phyloP scores from a whole-genome alignment of 2,113 vertebrate genomes.

The Aspidoscelis tigris region DNA sequence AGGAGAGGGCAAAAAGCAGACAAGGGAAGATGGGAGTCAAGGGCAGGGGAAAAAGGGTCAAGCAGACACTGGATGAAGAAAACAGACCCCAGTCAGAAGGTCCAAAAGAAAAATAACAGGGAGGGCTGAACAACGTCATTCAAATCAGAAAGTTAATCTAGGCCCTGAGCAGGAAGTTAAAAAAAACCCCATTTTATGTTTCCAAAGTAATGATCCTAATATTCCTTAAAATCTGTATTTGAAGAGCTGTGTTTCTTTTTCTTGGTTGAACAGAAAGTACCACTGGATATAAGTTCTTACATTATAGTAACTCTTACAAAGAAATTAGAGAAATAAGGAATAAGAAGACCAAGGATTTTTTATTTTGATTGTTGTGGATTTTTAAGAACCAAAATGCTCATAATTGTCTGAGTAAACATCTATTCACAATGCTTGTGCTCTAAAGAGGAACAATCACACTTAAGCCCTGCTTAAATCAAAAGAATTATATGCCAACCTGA shows the following conservation, averaged over 20 bases:
- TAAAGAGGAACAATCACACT: neutral
- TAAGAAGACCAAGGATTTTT: neutral
- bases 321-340: neutral
- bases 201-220: neutral
- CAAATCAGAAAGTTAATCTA: neutral
- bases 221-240: neutral
- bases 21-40: slow-evolving; percentile 42
- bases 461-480: neutral
- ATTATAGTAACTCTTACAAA: neutral
- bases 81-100: neutral
- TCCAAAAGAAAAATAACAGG: neutral
- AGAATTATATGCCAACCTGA: neutral
- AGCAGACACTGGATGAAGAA: slow-evolving; percentile 20
- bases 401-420: neutral
- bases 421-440: neutral
- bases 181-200: neutral
- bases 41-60: slow-evolving; percentile 32
- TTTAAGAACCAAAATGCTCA: neutral
- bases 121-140: neutral
- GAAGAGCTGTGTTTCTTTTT: neutral
- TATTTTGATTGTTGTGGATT: neutral
- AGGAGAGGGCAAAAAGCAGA: slow-evolving; percentile 39
- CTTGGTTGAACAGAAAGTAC: neutral
- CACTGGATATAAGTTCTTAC: neutral
- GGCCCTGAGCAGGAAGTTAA: neutral